Percentiles rank a stretch among this genome's conserved stretches.
Evolutionary conservation across 1,140 invertebrate genomes (phyloP).

Genomic region (Drosophila orosa): DNA sequence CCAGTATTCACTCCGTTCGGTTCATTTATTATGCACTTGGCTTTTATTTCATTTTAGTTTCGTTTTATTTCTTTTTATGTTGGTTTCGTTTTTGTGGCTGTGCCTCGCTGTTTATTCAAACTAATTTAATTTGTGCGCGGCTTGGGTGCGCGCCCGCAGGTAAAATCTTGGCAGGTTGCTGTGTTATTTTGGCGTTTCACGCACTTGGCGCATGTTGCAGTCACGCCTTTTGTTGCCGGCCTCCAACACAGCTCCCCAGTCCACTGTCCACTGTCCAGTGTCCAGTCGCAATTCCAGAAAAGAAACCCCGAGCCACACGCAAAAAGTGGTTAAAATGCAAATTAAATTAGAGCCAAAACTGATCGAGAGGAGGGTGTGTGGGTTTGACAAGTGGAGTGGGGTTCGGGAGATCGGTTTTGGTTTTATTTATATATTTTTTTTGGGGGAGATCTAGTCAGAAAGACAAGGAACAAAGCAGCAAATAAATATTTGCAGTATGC

Average conservation of each 20-base stretch:
- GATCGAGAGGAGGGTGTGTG: constrained; percentile 49
- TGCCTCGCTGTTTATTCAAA: constrained; percentile 79
- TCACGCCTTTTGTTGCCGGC: constrained; percentile 78
- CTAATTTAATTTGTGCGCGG: constrained; percentile 80
- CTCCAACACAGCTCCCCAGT: constrained; percentile 17
- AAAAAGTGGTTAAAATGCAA: constrained; percentile 83
- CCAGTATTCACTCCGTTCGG: constrained; percentile 48
- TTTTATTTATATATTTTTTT: not conserved
- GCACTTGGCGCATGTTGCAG: constrained; percentile 81
- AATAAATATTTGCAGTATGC: not conserved
- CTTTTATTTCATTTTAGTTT: constrained; percentile 53
- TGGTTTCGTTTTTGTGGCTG: not conserved
- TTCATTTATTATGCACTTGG: constrained; percentile 79
- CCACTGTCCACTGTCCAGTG: constrained; percentile 20
- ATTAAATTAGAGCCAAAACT: constrained; percentile 80
- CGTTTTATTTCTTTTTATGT: constrained; percentile 42
- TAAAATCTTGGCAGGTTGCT: constrained; percentile 74
- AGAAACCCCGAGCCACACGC: constrained; percentile 68
- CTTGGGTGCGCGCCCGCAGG: constrained; percentile 71
- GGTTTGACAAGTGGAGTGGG: constrained; percentile 45
- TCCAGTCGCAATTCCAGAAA: constrained; percentile 46
- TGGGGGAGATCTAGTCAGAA: constrained; percentile 8
- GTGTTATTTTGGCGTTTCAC: constrained; percentile 79
- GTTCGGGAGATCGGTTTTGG: constrained; percentile 2
- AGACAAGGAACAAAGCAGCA: constrained; percentile 12